A percentile compares a stretch with the other conserved stretches of the same genome.
Conservation (phyloP, 2,888 invertebrate genomes). For the Campoplex nolae region DNA sequence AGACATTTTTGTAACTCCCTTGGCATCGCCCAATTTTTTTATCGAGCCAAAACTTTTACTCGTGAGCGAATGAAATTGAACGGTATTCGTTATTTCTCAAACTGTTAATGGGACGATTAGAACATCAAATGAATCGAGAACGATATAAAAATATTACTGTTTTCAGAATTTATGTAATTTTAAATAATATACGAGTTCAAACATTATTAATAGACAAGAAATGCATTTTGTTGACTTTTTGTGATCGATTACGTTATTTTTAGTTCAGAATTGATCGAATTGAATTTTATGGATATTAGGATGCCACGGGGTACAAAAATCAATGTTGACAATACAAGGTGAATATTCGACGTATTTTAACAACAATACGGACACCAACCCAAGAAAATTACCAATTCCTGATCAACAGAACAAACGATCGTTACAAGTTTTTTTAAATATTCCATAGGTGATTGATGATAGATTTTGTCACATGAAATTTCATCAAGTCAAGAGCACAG, state of each 20-base stretch:
- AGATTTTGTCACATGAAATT: not conserved
- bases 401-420: not conserved
- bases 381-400: slow-evolving; percentile 1
- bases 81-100: not conserved
- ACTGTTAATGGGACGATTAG: too few relatives aligned
- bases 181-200: too few relatives aligned
- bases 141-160: too few relatives aligned
- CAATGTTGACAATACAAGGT: not conserved
- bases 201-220: not conserved
- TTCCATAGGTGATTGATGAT: not conserved
- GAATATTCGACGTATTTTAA: not conserved
- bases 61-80: not conserved
- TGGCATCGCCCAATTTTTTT: not conserved
- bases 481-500: not conserved
- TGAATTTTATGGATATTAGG: not conserved
- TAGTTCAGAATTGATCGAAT: not conserved
- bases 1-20: not conserved
- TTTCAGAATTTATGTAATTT: too few relatives aligned
- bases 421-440: not conserved
- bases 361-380: not conserved
- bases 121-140: too few relatives aligned
- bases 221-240: not conserved
- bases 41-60: not conserved
- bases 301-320: not conserved
- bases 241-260: not conserved